Conservation (phyloP, 2,113 vertebrate species). For the Serinus canaria region DNA sequence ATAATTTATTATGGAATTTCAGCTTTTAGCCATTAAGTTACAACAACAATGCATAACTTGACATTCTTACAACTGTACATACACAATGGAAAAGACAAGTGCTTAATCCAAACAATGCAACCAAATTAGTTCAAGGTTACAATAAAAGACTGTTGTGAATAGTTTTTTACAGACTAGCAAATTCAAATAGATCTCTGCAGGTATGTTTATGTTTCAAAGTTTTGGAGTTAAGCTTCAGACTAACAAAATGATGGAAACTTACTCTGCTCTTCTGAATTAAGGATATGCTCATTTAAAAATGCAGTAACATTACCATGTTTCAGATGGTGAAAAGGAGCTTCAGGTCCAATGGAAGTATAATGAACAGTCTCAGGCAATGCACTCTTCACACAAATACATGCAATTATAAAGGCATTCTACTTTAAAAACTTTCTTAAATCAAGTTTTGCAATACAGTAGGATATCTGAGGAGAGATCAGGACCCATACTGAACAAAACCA, state of each 20-base stretch:
- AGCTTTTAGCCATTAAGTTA: slow-evolving; percentile 48
- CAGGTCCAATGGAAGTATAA: background rate
- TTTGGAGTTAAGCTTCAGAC: slow-evolving; percentile 40
- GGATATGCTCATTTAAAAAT: background rate
- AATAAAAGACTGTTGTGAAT: background rate
- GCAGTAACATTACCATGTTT: background rate
- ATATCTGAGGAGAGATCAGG: slow-evolving; percentile 39
- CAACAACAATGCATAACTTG: slow-evolving; percentile 47
- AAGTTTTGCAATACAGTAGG: slow-evolving; percentile 36
- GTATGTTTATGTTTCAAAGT: background rate
- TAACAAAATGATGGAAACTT: background rate
- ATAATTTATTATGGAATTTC: slow-evolving; percentile 38
- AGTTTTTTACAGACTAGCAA: background rate
- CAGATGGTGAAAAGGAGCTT: background rate
- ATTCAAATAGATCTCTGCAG: background rate
- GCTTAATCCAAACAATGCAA: slow-evolving; percentile 43
- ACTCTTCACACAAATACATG: slow-evolving; percentile 59
- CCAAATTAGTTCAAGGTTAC: background rate
- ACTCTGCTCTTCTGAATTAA: background rate
- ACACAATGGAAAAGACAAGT: slow-evolving; percentile 44
- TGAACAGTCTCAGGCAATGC: slow-evolving; percentile 19
- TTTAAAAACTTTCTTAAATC: slow-evolving; percentile 45
- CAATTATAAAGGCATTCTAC: slow-evolving; percentile 49
- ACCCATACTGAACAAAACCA: slow-evolving; percentile 16
- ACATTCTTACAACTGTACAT: slow-evolving; percentile 44